Conservation (phyloP, 2,888 invertebrate genomes). For the Blomia tropicalis region DNA sequence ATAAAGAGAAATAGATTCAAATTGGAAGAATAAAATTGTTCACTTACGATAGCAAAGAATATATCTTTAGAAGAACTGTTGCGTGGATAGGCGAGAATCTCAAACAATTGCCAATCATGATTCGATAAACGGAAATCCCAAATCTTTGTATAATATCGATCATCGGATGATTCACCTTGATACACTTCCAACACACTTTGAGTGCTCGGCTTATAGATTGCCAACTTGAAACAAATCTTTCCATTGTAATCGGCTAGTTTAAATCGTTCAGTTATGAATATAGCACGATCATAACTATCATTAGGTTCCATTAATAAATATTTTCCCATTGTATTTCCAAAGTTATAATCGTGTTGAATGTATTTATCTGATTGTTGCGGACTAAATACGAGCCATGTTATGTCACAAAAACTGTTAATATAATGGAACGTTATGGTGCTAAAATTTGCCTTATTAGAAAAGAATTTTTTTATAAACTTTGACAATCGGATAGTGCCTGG, state of each 20-base stretch:
- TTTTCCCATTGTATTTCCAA: neutral
- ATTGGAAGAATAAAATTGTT: neutral
- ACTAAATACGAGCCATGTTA: neutral
- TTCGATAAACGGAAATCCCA: neutral
- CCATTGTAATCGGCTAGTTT: neutral
- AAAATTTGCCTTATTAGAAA: neutral
- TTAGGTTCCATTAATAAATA: neutral
- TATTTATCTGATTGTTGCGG: neutral
- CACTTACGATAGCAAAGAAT: neutral
- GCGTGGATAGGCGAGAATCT: neutral
- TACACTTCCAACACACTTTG: slow-evolving; percentile 2
- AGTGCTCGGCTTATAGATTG: neutral
- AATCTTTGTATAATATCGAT: neutral
- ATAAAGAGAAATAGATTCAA: neutral
- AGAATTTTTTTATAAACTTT: neutral
- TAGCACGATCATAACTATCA: neutral
- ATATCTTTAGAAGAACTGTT: neutral
- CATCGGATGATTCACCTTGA: slow-evolving; percentile 8
- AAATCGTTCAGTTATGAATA: neutral
- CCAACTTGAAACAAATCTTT: neutral
- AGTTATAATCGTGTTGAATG: neutral
- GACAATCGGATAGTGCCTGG: too few species aligned
- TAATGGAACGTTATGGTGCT: neutral
- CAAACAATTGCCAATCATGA: neutral
- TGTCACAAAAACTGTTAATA: neutral